A percentile compares a stretch with the other conserved stretches of the same genome.
Conservation (phyloP, 2,888 invertebrate species). For the Lathronympha strigana region DNA sequence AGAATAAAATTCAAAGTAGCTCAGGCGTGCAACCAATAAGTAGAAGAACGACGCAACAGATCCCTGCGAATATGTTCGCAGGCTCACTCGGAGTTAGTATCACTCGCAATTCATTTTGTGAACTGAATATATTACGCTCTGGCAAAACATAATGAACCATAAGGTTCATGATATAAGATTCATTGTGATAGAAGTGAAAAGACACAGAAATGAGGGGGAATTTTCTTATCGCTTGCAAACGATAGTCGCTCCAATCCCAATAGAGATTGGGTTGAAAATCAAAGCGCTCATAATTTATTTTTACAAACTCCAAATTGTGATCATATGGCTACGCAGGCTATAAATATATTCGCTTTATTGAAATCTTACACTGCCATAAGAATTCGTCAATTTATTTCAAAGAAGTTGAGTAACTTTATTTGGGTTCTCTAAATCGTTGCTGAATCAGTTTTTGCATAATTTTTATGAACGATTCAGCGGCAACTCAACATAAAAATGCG, state of each 20-base stretch:
- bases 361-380: conserved; percentile 77
- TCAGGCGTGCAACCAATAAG: conserved; percentile 72
- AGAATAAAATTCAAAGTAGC: conserved; percentile 66
- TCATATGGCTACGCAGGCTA: conserved; percentile 72
- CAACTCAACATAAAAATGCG: too few relatives aligned
- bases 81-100: conserved; percentile 83
- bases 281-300: conserved; percentile 53
- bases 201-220: conserved; percentile 70
- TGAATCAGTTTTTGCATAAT: too few relatives aligned
- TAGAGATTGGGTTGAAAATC: conserved; percentile 57
- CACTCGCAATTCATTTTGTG: conserved; percentile 84
- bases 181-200: conserved; percentile 62
- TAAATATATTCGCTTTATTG: conserved; percentile 79
- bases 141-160: conserved; percentile 70
- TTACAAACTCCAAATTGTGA: conserved; percentile 76
- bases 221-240: conserved; percentile 52
- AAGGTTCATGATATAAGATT: conserved; percentile 59
- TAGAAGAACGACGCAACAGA: conserved; percentile 78
- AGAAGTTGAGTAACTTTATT: conserved; percentile 65
- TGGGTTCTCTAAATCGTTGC: too few relatives aligned
- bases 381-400: conserved; percentile 69
- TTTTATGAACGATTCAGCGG: too few relatives aligned
- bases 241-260: conserved; percentile 61
- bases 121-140: conserved; percentile 79
- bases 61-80: conserved; percentile 82